Evolutionary conservation across 2,797 vertebrate species (phyloP).

Genomic region (Setipinna tenuifilis): DNA sequence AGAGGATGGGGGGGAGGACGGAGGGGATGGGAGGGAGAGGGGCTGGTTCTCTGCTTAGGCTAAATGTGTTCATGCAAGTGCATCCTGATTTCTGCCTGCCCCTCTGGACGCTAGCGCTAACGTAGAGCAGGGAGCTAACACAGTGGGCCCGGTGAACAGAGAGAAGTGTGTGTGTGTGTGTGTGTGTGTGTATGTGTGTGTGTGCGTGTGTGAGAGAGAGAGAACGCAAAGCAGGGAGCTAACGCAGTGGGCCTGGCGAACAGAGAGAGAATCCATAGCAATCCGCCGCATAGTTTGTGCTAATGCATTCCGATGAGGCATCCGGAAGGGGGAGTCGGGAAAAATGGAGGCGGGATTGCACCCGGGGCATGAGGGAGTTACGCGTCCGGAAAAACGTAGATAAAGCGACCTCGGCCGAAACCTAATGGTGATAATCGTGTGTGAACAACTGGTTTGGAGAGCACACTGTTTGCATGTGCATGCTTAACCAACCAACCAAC

Average conservation of each 20-base stretch:
- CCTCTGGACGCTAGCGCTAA: background rate
- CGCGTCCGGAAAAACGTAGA: background rate
- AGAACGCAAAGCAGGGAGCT: background rate
- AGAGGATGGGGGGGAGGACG: background rate
- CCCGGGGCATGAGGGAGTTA: background rate
- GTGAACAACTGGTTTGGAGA: conserved; percentile 22
- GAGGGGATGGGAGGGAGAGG: background rate
- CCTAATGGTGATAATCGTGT: conserved; percentile 6
- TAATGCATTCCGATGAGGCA: conserved; percentile 9
- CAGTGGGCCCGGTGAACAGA: background rate
- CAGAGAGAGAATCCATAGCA: conserved; percentile 4
- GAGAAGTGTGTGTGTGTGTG: too few relatives aligned
- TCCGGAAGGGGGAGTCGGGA: too few relatives aligned
- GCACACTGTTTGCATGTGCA: background rate
- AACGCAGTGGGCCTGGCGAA: background rate
- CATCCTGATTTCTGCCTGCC: conserved; percentile 24
- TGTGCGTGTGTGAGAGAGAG: too few relatives aligned
- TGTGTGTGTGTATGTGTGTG: too few relatives aligned
- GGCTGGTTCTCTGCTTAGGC: background rate
- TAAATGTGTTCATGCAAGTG: conserved; percentile 17
- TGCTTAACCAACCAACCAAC: conserved; percentile 20
- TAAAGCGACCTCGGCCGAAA: background rate
- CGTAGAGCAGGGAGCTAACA: background rate
- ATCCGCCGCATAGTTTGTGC: conserved; percentile 22
- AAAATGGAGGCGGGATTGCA: background rate